Percentiles rank a stretch among this genome's conserved stretches.
phyloP scores from a whole-genome alignment of 2,113 vertebrate genomes.

The Pampusana beccarii region DNA sequence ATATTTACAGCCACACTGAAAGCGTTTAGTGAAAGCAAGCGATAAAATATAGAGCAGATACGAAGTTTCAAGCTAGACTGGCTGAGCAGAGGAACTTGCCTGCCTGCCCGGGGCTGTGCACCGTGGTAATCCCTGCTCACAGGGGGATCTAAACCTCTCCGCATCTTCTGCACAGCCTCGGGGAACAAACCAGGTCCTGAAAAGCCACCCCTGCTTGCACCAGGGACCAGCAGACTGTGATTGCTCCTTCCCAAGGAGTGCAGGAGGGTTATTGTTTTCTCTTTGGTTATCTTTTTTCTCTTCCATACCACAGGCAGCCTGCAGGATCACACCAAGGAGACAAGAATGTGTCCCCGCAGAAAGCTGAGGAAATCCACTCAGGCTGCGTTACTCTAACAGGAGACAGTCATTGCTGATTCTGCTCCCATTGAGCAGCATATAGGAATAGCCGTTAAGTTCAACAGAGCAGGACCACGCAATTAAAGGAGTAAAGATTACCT shows the following conservation, averaged over 20 bases:
- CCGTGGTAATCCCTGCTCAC: background rate
- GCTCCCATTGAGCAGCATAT: background rate
- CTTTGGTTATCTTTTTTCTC: background rate
- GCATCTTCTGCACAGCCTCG: background rate
- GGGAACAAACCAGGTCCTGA: background rate
- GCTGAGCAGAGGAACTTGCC: background rate
- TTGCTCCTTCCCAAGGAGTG: background rate
- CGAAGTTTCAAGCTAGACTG: background rate
- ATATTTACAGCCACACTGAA: background rate
- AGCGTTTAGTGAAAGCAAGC: background rate
- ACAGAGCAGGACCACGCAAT: background rate
- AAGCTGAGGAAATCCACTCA: background rate
- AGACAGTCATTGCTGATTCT: background rate
- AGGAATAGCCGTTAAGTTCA: conserved; percentile 29
- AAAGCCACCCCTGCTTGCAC: fast-evolving
- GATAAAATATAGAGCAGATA: background rate
- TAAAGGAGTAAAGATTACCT: conserved; percentile 26
- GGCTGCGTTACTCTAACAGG: background rate
- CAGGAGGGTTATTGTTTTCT: background rate
- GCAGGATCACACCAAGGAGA: background rate
- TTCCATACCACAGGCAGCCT: background rate
- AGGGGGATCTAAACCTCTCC: background rate
- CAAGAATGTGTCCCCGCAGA: background rate
- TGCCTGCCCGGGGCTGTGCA: background rate
- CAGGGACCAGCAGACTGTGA: background rate